phyloP scores from a whole-genome alignment of 2,888 invertebrate genomes.

The Stenotaenia linearis region DNA sequence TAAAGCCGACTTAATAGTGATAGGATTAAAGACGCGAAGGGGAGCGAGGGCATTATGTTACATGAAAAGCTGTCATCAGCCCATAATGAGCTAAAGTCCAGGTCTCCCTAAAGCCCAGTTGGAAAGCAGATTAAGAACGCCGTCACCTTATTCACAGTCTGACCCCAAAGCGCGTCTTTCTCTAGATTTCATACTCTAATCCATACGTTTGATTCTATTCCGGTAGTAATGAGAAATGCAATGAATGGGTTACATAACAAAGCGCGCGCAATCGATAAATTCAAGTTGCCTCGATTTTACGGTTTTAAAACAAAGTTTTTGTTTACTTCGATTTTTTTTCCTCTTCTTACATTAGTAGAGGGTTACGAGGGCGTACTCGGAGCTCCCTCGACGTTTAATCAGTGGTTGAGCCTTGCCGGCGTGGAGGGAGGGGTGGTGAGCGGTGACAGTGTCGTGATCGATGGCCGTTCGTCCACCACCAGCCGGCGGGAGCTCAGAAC shows the following conservation, averaged over 20 bases:
- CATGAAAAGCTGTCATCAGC: slow-evolving; percentile 34
- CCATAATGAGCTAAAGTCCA: slow-evolving; percentile 33
- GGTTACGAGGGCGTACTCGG: not conserved
- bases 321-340: not conserved
- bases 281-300: no score
- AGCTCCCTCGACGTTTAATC: slow-evolving; percentile 12
- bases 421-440: not conserved
- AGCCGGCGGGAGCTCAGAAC: slow-evolving; percentile 29
- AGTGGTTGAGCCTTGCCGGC: slow-evolving; percentile 13
- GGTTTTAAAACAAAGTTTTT: not conserved
- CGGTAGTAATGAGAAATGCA: not conserved
- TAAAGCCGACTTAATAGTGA: slow-evolving; percentile 32
- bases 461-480: slow-evolving; percentile 31
- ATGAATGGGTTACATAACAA: not conserved
- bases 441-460: slow-evolving; percentile 28
- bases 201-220: not conserved
- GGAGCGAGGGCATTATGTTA: slow-evolving; percentile 33
- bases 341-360: not conserved
- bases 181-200: slow-evolving; percentile 12
- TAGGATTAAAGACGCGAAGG: slow-evolving; percentile 30
- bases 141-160: slow-evolving; percentile 29
- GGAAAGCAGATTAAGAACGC: slow-evolving; percentile 32
- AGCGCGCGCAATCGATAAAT: no score
- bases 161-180: slow-evolving; percentile 8
- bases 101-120: slow-evolving; percentile 27